A percentile compares a stretch with the other conserved stretches of the same genome.
Conservation (phyloP, 1,140 invertebrate species). For the Steinernema khuongi region DNA sequence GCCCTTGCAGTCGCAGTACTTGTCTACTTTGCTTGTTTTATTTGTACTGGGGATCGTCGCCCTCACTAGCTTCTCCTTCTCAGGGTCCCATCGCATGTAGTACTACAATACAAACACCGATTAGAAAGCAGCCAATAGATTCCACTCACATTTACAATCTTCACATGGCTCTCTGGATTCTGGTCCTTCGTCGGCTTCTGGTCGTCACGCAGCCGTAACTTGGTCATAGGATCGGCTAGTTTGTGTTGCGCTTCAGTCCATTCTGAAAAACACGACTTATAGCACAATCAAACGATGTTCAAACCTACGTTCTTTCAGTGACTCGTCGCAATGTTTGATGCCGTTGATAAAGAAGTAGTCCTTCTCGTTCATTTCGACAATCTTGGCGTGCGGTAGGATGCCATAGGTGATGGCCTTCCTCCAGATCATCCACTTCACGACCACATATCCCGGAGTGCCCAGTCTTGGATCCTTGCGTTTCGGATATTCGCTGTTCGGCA, state of each 20-base stretch:
- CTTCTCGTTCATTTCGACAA: neutral
- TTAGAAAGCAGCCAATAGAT: neutral
- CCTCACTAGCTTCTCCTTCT: neutral
- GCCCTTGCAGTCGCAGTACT: too few relatives aligned
- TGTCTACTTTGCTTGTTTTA: too few relatives aligned
- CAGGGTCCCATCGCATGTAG: neutral
- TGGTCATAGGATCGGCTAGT: neutral
- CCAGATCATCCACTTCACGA: neutral
- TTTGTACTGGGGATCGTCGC: too few relatives aligned
- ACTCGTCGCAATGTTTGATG: neutral
- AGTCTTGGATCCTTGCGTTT: neutral
- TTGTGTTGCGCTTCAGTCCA: neutral
- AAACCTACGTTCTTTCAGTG: neutral
- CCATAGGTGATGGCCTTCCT: neutral
- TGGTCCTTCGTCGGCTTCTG: neutral
- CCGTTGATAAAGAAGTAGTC: neutral
- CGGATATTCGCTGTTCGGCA: neutral
- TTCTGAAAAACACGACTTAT: neutral
- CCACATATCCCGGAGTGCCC: neutral
- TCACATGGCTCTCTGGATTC: neutral
- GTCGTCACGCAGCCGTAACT: neutral
- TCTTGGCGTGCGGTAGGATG: neutral
- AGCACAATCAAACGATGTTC: neutral
- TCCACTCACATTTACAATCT: neutral
- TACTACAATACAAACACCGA: neutral